A percentile compares a stretch with the other conserved stretches of the same genome.
Conservation (phyloP, 2,113 vertebrate genomes). For the Saccopteryx bilineata region DNA sequence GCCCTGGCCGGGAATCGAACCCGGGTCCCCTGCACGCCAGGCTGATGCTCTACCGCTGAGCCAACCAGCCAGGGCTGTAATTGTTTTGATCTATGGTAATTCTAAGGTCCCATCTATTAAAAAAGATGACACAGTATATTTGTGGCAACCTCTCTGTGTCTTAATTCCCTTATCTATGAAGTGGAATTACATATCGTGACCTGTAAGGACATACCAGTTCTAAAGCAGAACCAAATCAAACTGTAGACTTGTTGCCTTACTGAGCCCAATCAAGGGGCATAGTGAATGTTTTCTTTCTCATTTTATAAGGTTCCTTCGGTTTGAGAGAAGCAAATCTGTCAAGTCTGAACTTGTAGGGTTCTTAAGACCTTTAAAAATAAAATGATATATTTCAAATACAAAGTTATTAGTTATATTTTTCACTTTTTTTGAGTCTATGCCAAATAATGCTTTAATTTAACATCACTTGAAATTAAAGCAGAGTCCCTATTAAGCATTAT, state of each 20-base stretch:
- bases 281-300: not conserved
- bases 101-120: not conserved
- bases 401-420: conserved; percentile 26
- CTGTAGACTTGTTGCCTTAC: not conserved
- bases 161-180: conserved; percentile 25
- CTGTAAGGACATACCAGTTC: not conserved
- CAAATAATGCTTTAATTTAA: conserved; percentile 58
- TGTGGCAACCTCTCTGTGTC: not conserved
- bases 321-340: conserved; percentile 16
- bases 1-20: too few relatives aligned
- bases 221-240: conserved; percentile 28
- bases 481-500: conserved; percentile 55
- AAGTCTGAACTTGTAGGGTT: not conserved
- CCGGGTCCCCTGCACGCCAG: too few relatives aligned
- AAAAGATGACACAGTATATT: not conserved
- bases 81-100: conserved; percentile 11
- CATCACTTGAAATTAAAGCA: conserved; percentile 52
- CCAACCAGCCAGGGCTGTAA: not conserved
- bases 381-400: conserved; percentile 36
- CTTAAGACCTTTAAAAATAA: not conserved
- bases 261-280: not conserved
- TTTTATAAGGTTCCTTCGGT: conserved; percentile 8
- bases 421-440: conserved; percentile 39
- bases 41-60: too few relatives aligned
- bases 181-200: not conserved